Base-by-base conservation (phyloP, 1,140 invertebrate species). In the Drosophila nannoptera region DNA sequence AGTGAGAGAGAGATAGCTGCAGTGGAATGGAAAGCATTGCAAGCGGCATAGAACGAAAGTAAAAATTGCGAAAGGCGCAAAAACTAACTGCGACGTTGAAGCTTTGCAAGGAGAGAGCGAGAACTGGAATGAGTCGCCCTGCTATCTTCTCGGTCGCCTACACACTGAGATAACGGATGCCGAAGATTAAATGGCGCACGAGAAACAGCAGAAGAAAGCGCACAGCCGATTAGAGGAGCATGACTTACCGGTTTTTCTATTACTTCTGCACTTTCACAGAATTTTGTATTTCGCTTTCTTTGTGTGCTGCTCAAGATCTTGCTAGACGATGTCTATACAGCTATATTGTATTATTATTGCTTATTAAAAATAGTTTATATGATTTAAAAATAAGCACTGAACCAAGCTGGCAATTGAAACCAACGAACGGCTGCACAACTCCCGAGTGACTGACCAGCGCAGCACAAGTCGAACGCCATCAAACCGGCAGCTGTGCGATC, bases 151-250 rank as follows among this genome's bases (percentile, higher is more conserved):
- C 12, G 7, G 8, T 40, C 69, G 29, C 75, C 68, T 49, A 66
- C 73, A 70, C 56, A 31, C 58, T 67, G 69, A 84, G 80, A 83
- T 83, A 83, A 83, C 78, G 75, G 78, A 75, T 40, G 75, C 63
- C 45, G 65, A 31, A 32, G 54, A 66, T 82, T 66, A 76, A 75
- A 82, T 84, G 80, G 80, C 80, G 80, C 35, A 62, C 71, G 11
- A 56, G 59, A 62, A 60, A 36, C 14, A 54, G 54, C 9, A 53
- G 5, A n/a, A 48, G 62, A 65, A 73, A 77, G 59, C 67, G 62
- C 40, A 74, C 33, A 43, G 32, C 59, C 55, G 67, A 74, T 56
- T 68, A 64, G 58, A 22, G 22, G 22, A 65, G 66, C 66, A 75
- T 68, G 59, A 84, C 78, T 83, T 84, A 83, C 78, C 78, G 78